phyloP scores from a whole-genome alignment of 2,113 vertebrate genomes.

The Merops nubicus region DNA sequence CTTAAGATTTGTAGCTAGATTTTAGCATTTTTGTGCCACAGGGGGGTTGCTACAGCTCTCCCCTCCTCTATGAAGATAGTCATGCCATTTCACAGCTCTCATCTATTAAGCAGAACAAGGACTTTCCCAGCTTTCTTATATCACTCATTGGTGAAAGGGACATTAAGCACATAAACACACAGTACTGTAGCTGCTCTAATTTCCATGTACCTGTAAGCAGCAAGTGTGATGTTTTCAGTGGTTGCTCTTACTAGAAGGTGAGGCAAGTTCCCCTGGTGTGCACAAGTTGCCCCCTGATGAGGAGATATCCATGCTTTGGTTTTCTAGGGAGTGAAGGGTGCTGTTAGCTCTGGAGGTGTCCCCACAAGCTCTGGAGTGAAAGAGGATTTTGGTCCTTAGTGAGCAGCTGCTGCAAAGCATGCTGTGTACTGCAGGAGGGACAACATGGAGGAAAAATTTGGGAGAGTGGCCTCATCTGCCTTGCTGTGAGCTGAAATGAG shows the following conservation, averaged over 20 bases:
- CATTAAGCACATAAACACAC: neutral
- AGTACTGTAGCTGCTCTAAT: neutral
- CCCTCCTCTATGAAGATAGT: neutral
- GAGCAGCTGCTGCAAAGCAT: neutral
- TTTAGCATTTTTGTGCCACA: neutral
- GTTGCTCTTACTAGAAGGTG: neutral
- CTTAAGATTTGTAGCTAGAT: neutral
- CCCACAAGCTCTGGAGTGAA: rapidly evolving
- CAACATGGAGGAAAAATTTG: neutral
- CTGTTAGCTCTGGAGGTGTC: neutral
- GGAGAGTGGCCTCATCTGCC: rapidly evolving
- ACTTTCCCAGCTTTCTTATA: neutral
- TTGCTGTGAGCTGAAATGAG: neutral
- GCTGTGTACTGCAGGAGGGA: neutral
- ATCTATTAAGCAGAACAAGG: neutral
- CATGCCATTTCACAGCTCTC: neutral
- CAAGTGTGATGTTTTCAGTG: rapidly evolving
- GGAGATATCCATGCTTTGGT: rapidly evolving
- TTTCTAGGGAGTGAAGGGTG: neutral
- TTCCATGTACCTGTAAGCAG: neutral
- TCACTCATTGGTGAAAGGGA: neutral
- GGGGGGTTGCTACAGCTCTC: neutral
- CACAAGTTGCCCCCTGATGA: rapidly evolving
- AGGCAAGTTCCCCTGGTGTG: rapidly evolving
- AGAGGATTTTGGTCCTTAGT: neutral